These are phyloP conservation scores for Selene dorsalis DNA, from an alignment of 2,797 vertebrate species.

Conservation along the genomic window DNA sequence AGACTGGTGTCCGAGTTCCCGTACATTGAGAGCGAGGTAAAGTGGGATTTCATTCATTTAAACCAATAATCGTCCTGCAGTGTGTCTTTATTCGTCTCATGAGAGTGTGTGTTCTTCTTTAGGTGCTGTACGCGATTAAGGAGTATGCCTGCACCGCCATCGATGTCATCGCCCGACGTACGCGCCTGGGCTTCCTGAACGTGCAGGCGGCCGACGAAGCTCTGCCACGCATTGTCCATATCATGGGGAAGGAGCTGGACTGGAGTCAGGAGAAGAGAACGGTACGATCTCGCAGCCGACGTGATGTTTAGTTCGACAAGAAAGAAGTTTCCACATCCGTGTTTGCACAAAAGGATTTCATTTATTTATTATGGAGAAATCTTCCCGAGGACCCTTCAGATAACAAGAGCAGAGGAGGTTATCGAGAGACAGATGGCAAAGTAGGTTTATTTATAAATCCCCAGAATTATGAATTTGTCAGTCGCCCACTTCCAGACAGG, in stretches of 20 bases:
- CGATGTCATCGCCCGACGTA: constrained; percentile 93
- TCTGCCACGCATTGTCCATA: constrained; percentile 92
- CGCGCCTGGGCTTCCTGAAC: constrained; percentile 94
- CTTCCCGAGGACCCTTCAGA: background rate
- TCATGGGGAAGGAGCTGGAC: constrained; percentile 93
- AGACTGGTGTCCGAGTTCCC: constrained; percentile 96
- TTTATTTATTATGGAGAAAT: background rate
- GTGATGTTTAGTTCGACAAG: background rate
- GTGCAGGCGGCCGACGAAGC: constrained; percentile 98
- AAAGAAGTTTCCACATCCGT: too few species aligned
- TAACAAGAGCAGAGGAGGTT: background rate
- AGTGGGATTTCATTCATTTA: background rate
- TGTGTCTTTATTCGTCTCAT: background rate
- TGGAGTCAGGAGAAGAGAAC: constrained; percentile 90
- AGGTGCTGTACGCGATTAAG: constrained; percentile 94
- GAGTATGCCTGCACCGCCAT: constrained; percentile 96
- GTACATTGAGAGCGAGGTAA: constrained; percentile 97
- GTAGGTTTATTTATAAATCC: too few species aligned
- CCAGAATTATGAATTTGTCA: too few species aligned
- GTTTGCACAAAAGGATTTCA: background rate
- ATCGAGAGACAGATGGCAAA: background rate
- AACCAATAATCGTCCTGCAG: background rate
- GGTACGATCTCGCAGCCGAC: constrained; percentile 75
- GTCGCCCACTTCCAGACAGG: too few species aligned
- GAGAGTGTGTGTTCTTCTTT: background rate